Evolutionary conservation across 1,140 invertebrate genomes (phyloP).

Genomic region (Samia ricini): DNA sequence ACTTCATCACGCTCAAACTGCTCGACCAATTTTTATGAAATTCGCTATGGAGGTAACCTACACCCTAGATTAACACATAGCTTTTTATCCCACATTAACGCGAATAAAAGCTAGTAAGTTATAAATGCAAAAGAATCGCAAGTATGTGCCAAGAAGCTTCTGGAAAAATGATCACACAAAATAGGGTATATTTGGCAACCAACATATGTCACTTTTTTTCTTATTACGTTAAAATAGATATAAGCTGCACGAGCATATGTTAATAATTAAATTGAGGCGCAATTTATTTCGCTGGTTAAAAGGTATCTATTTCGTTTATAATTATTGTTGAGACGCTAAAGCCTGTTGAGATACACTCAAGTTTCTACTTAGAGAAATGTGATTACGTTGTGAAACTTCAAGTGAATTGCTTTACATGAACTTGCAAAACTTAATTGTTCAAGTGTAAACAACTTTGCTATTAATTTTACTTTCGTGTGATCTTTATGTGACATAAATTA

Average conservation of each 20-base stretch:
- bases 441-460: conserved; percentile 52
- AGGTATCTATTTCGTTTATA: conserved; percentile 17
- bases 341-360: conserved; percentile 24
- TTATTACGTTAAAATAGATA: background rate
- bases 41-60: too few species aligned
- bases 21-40: too few species aligned
- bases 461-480: conserved; percentile 43
- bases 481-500: background rate
- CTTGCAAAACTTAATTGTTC: conserved; percentile 54
- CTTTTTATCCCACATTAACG: too few species aligned
- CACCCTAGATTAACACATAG: too few species aligned
- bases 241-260: background rate
- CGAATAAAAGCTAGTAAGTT: too few species aligned
- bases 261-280: background rate
- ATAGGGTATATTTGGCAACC: too few species aligned
- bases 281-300: conserved; percentile 11
- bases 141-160: too few species aligned
- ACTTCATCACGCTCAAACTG: too few species aligned
- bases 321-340: conserved; percentile 3
- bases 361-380: conserved; percentile 46
- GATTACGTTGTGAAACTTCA: conserved; percentile 60
- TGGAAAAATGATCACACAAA: too few species aligned
- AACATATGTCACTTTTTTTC: too few species aligned
- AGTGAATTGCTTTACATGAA: conserved; percentile 60
- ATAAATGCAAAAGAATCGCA: too few species aligned